Conservation (phyloP, 2,113 vertebrate genomes). For the Chlamydotis undulata region DNA sequence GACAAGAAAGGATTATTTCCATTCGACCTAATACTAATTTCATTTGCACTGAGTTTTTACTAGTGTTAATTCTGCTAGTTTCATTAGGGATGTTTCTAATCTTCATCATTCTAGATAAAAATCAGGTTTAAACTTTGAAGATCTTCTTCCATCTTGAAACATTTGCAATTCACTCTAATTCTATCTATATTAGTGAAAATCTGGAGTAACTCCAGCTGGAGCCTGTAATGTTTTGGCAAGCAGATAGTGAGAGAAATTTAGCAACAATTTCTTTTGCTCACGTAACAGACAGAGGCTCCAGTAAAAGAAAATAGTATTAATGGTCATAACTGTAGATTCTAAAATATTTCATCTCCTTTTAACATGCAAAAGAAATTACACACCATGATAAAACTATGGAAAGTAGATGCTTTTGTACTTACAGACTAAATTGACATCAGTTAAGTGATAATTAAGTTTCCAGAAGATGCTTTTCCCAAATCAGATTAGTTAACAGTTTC, state of each 20-base stretch:
- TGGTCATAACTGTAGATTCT: not conserved
- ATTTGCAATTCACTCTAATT: not conserved
- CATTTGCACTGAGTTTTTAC: not conserved
- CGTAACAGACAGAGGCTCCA: not conserved
- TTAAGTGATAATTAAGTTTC: not conserved
- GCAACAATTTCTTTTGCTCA: not conserved
- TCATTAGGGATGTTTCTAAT: not conserved
- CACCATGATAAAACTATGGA: not conserved
- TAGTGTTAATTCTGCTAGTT: not conserved
- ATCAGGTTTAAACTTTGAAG: not conserved
- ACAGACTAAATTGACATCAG: not conserved
- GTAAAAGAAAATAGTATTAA: constrained; percentile 14
- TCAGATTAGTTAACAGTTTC: not conserved
- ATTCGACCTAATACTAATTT: not conserved
- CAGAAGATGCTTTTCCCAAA: not conserved
- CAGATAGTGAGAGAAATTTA: not conserved
- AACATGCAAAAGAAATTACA: not conserved
- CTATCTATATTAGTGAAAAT: not conserved
- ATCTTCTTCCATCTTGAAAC: not conserved
- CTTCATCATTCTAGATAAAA: not conserved
- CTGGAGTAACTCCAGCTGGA: constrained; percentile 31
- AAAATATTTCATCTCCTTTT: not conserved
- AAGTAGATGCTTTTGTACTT: not conserved
- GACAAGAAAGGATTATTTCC: not conserved
- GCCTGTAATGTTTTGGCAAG: not conserved